These are phyloP conservation scores for Acanthochromis polyacanthus DNA, from an alignment of 2,113 vertebrate genomes.

Conservation along the genomic window DNA sequence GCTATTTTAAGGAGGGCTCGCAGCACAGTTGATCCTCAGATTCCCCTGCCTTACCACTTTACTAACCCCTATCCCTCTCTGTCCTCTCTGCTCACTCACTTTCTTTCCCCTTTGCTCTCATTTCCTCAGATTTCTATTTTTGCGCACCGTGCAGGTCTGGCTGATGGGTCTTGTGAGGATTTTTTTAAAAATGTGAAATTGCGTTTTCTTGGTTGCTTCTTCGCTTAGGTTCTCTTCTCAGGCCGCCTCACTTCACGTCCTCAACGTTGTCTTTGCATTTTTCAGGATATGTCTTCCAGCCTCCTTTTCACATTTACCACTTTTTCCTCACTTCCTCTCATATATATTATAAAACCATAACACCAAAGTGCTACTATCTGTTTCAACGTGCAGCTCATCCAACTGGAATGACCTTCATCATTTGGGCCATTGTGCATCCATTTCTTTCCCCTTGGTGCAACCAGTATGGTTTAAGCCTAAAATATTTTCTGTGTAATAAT, in stretches of 20 bases:
- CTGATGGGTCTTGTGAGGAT: not conserved
- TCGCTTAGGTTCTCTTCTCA: not conserved
- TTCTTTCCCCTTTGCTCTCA: slow-evolving; percentile 15
- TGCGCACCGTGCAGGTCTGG: not conserved
- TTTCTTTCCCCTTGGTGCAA: not conserved
- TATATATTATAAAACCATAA: slow-evolving; percentile 12
- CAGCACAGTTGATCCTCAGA: slow-evolving; percentile 27
- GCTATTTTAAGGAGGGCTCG: slow-evolving; percentile 30
- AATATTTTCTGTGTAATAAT: not conserved
- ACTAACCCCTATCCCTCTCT: slow-evolving; percentile 8
- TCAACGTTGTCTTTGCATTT: not conserved
- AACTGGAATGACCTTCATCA: slow-evolving; percentile 17
- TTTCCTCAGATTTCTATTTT: slow-evolving; percentile 1
- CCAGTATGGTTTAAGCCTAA: not conserved
- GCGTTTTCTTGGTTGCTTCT: not conserved
- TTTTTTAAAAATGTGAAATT: not conserved
- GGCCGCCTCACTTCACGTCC: not conserved
- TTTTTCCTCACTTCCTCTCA: not conserved
- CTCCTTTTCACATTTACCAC: not conserved
- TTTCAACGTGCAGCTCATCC: slow-evolving; percentile 33
- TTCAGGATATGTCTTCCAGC: not conserved
- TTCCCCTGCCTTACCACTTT: slow-evolving; percentile 4
- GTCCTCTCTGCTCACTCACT: slow-evolving; percentile 5
- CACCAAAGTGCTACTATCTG: slow-evolving; percentile 11
- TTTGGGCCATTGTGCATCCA: slow-evolving; percentile 14